Base-by-base conservation (phyloP, 2,113 vertebrate species). In the Eurystomus gularis region DNA sequence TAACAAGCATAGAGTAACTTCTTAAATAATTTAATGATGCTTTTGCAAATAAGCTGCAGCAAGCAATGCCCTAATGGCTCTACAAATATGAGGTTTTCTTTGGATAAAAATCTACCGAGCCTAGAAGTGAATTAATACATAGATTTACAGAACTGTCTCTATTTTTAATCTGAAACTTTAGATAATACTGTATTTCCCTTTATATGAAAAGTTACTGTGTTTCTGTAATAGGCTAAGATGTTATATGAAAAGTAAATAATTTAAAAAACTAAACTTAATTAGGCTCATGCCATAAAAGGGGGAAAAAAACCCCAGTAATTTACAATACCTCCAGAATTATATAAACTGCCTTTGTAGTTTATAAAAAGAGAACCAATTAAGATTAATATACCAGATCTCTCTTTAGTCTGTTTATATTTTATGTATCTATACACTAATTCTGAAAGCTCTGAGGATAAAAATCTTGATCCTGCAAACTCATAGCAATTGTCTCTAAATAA, bases 181-280 rank as follows among this genome's bases (percentile, higher is more conserved):
- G 49, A 13, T 49, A 78, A 68, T 26, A 55, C 5, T 88, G 5
- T 51, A 46, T 84, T 52, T 71, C 62, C 69, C 10, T 94, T 93
- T 49, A 48, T 66, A 49, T 21, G 24, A 64, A 55, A 88, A 25
- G 2, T 72, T 86, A 65, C 68, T 25, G 44, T 85, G 31, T 66
- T 93, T 92, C 65, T 92, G 26, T 76, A 60, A 48, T 61, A 82
- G 76, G 37, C 17, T 92, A 96, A 64, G 14, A 55, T 78, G 35
- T 55, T 86, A 42, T 24, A 61, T 81, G n/a, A 88, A 86, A 92
- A 86, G 16, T 72, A 93, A 86, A 79, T 72, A 88, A 80, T 80
- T 92, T 54, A 40, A 80, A 94, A 91, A 93, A 93, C 51, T 83
- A 86, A 69, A n/a, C 39, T 58, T 94, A 89, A 82, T 96, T 90